Evolutionary conservation across 2,797 vertebrate species (phyloP).

Genomic region (Pseudotriccus pelzelni): DNA sequence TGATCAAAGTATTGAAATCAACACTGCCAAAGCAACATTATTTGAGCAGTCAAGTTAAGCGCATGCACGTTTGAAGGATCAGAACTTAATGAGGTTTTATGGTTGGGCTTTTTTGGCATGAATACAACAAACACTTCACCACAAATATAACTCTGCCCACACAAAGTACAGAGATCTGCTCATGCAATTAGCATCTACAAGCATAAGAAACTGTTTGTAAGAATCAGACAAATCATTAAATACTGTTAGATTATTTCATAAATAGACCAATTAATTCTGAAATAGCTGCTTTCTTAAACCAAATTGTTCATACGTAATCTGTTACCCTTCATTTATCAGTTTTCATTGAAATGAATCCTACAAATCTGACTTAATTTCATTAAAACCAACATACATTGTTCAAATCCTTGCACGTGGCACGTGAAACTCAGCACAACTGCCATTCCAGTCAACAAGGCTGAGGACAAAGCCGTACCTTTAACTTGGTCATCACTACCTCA

Average conservation of each 20-base stretch:
- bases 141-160: conserved; percentile 5
- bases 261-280: background rate
- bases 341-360: background rate
- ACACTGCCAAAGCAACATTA: background rate
- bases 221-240: background rate
- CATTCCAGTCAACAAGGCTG: background rate
- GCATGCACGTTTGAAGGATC: background rate
- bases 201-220: background rate
- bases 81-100: conserved; percentile 18
- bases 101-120: background rate
- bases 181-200: conserved; percentile 6
- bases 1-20: conserved; percentile 41
- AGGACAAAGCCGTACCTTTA: background rate
- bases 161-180: conserved; percentile 6
- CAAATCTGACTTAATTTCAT: background rate
- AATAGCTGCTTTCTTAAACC: background rate
- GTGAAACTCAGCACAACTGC: background rate
- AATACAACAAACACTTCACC: conserved; percentile 11
- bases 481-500: background rate
- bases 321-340: background rate
- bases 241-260: conserved; percentile 22
- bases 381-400: background rate
- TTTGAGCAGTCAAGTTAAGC: conserved; percentile 28
- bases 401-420: background rate
- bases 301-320: background rate